Base-by-base conservation (phyloP, 2,113 vertebrate genomes). In the Elephas maximus region DNA sequence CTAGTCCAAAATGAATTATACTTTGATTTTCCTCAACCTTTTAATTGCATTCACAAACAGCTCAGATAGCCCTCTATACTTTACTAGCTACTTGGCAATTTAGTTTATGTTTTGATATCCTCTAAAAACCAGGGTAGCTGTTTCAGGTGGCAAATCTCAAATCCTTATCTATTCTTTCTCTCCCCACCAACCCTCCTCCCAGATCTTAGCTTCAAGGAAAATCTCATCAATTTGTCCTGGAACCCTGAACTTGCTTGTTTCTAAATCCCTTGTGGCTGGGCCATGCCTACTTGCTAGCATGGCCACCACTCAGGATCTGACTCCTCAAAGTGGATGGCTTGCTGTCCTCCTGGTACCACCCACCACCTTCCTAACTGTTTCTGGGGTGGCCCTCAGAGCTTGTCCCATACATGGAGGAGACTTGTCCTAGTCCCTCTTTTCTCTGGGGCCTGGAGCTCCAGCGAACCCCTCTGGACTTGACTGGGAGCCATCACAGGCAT, bases 21-120 rank as follows among this genome's bases (percentile, higher is more conserved):
- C 71, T 92, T 94, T 63, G 48, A 63, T 83, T 88, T 92, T 90
- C 33, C 86, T 95, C 77, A 93, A 65, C 51, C 87, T 23, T 30
- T 92, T 90, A 85, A 90, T 90, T 94, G n/a, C 69, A 74, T 33
- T 80, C 33, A 53, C 37, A 57, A 90, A 53, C 17, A 82, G 44
- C 69, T 41, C 79, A 94, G 23, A n/a, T 37, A 21, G 21, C 17
- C 41, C 26, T 91, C n/a, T 81, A 2, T 74, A 84, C 79, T 85
- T 86, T 88, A 78, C 23, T 48, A 92, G n/a, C 44, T 89, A 44
- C 44, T 33, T 87, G 44, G 53, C 5, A 71, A 78, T 81, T 57
- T 73, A 28, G 6, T 85, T 96, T 67, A 88, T 45, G 18, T 88
- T 76, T 37, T 63, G 44, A 33, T 57, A 77, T 71, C 26, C 71